phyloP scores from a whole-genome alignment of 1,140 invertebrate species.

The Epicauta chinensis region DNA sequence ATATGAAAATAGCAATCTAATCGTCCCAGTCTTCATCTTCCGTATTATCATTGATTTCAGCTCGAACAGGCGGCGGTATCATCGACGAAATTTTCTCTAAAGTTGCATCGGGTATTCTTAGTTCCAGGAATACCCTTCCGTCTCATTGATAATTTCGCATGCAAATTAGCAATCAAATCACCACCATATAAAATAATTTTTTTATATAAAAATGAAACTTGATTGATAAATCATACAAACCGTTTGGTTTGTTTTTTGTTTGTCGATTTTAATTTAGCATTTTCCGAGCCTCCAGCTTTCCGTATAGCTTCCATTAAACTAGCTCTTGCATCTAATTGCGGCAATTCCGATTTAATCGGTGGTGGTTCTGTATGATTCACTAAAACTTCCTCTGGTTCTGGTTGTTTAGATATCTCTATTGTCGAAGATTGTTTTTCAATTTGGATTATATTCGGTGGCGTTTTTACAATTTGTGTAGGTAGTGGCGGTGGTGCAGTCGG shows the following conservation, averaged over 20 bases:
- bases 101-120: constrained; percentile 49
- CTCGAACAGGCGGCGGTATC: constrained; percentile 58
- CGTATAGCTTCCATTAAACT: constrained; percentile 88
- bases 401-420: too few species aligned
- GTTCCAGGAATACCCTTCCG: constrained; percentile 85
- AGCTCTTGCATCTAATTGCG: constrained; percentile 54
- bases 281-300: constrained; percentile 74
- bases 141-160: constrained; percentile 75
- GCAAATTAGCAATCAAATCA: constrained; percentile 88
- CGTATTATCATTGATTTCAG: constrained; percentile 37
- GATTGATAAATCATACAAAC: constrained; percentile 7
- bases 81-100: constrained; percentile 56
- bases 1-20: constrained; percentile 7
- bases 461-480: not conserved
- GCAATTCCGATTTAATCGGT: not conserved
- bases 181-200: constrained; percentile 46
- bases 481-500: constrained; percentile 21
- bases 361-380: not conserved
- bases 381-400: not conserved
- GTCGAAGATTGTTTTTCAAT: not conserved
- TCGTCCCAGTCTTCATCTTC: constrained; percentile 54
- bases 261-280: constrained; percentile 62
- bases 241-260: too few species aligned
- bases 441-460: not conserved
- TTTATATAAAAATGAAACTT: not conserved